A percentile compares a stretch with the other conserved stretches of the same genome.
phyloP scores from a whole-genome alignment of 2,888 invertebrate genomes.

The Archaeoteleia sp. region DNA sequence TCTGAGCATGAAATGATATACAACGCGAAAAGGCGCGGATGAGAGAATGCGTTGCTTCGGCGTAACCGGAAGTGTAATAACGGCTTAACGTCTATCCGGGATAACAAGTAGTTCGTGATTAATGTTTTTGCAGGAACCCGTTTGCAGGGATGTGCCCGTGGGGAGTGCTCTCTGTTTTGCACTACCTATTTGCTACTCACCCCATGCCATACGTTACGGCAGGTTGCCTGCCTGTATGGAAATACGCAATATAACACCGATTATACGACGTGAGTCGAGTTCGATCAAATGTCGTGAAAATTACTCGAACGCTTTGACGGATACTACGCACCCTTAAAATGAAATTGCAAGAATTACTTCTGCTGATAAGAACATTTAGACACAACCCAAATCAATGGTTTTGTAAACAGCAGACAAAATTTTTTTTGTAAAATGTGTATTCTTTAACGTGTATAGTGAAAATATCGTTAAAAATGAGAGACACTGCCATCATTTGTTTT shows the following conservation, averaged over 20 bases:
- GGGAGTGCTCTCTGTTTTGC: conserved; percentile 64
- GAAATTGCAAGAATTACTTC: neutral
- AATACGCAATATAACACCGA: conserved; percentile 35
- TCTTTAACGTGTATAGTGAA: too few relatives aligned
- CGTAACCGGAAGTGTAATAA: conserved; percentile 56
- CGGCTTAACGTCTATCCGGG: conserved; percentile 56
- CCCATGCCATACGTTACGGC: conserved; percentile 46
- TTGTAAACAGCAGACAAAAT: too few relatives aligned
- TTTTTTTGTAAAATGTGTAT: too few relatives aligned
- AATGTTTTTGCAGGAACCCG: conserved; percentile 66
- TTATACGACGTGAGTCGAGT: conserved; percentile 27
- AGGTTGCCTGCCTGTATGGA: conserved; percentile 42
- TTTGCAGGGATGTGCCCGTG: conserved; percentile 62
- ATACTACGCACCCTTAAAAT: conserved; percentile 10
- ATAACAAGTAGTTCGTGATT: conserved; percentile 66
- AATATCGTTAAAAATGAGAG: too few relatives aligned
- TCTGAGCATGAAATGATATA: conserved; percentile 34
- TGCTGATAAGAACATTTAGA: too few relatives aligned
- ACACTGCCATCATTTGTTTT: too few relatives aligned
- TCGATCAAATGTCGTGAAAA: conserved; percentile 36
- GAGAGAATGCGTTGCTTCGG: conserved; percentile 32
- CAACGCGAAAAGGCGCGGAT: conserved; percentile 38
- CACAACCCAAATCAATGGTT: too few relatives aligned
- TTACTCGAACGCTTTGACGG: conserved; percentile 26
- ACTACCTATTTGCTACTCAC: conserved; percentile 60